Base-by-base conservation (phyloP, 2,888 invertebrate genomes). In the Mythimna albipuncta region DNA sequence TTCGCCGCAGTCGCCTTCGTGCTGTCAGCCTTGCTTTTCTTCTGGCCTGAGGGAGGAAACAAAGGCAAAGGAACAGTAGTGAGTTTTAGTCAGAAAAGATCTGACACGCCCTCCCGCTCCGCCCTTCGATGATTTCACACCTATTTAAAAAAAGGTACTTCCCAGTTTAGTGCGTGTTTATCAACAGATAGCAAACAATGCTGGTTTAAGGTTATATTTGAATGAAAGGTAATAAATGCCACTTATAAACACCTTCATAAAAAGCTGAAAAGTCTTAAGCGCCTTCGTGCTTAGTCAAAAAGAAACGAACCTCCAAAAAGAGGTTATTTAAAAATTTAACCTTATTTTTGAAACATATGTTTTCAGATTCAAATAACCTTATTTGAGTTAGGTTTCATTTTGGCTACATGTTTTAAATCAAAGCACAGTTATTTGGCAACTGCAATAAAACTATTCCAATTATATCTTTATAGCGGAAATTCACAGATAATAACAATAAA, bases 401-500 rank as follows among this genome's bases (percentile, higher is more conserved):
- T 47, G 6, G 0, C 9, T 2, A 19, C n/a, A 52, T 52, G 19
- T 38, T 26, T 5, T 13, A 38, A 21, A 38, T 9, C n/a, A 64
- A 38, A 21, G 32, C 19, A 19, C 26, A 50, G 6, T 11, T 63
- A 19, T 19, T 54, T 59, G 35, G 52, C 32, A n/a, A 54, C 52
- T 44, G n/a, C 6, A 44, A 44, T 16, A 57, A 47, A 62, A 21
- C 26, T 13, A 35, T 38, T 54, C n/a, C 3, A 32, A n/a, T n/a
- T 19, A 52, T 55, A 70, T 69, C 32, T 38, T 57, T 32, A 59
- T 55, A 26, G 55, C 41, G 32, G 47, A 59, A 61, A 59, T 75
- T 50, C 10, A 63, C 57, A 65, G 26, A 47, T 58, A 75, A 64
- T 54, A 62, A 52, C 13, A 21, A 64, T 35, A 55, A 62, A 72